phyloP scores from a whole-genome alignment of 2,797 vertebrate genomes.

The Girardinus metallicus region DNA sequence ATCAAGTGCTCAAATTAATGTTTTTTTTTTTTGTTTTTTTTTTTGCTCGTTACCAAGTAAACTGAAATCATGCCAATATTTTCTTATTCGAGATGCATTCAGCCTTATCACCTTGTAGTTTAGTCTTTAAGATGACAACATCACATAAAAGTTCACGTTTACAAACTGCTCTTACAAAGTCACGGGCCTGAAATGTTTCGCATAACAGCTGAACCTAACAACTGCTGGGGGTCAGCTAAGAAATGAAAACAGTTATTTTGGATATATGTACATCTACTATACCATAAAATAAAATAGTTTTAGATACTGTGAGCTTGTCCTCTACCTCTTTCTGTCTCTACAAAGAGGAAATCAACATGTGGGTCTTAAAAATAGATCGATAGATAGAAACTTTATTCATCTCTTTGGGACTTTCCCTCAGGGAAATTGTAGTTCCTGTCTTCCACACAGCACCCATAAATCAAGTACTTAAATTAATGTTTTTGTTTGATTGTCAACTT shows the following conservation, averaged over 20 bases:
- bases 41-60: background rate
- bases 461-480: too few relatives aligned
- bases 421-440: too few relatives aligned
- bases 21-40: background rate
- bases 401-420: too few relatives aligned
- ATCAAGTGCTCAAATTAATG: background rate
- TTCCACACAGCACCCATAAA: too few relatives aligned
- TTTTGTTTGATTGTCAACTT: too few relatives aligned
- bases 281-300: background rate
- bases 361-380: too few relatives aligned
- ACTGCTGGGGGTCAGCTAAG: background rate
- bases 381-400: too few relatives aligned
- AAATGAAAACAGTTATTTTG: background rate
- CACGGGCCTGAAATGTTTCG: background rate
- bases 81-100: background rate
- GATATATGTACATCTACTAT: background rate
- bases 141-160: background rate
- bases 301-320: background rate
- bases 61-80: background rate
- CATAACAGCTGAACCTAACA: background rate
- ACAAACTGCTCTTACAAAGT: background rate
- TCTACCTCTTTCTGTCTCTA: too few relatives aligned
- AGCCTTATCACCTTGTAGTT: background rate
- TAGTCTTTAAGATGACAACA: background rate
- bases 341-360: too few relatives aligned